A percentile compares a stretch with the other conserved stretches of the same genome.
These are phyloP conservation scores for Tenebrio molitor DNA, from an alignment of 1,140 invertebrate genomes.

Conservation along the genomic window DNA sequence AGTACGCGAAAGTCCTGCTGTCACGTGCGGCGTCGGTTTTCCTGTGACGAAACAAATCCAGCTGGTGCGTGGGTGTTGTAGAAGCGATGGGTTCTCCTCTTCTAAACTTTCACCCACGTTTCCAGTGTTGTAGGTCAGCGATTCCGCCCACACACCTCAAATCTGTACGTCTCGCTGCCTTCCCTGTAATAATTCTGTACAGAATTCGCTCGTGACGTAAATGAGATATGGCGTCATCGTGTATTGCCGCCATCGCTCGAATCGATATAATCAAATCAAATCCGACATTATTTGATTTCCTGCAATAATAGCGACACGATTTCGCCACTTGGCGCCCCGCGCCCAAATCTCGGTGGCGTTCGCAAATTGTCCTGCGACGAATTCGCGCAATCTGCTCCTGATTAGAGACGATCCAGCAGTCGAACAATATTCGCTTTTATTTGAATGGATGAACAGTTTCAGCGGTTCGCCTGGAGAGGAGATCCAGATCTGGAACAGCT, in stretches of 20 bases:
- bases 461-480: conserved; percentile 49
- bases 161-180: conserved; percentile 15
- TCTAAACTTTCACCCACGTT: conserved; percentile 39
- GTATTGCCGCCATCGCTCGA: background rate
- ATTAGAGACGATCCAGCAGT: conserved; percentile 11
- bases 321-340: background rate
- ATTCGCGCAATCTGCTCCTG: conserved; percentile 1
- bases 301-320: background rate
- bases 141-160: conserved; percentile 41
- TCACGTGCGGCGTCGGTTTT: conserved; percentile 33
- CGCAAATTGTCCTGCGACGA: conserved; percentile 7
- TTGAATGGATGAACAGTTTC: conserved; percentile 29
- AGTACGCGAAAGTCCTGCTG: background rate
- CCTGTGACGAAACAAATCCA: conserved; percentile 33
- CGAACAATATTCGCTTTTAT: conserved; percentile 26
- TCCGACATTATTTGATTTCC: conserved; percentile 24
- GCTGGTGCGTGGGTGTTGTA: conserved; percentile 43
- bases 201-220: conserved; percentile 8
- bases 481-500: conserved; percentile 65
- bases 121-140: conserved; percentile 35
- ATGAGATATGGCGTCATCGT: conserved; percentile 3
- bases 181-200: conserved; percentile 1
- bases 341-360: background rate
- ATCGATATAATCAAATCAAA: conserved; percentile 8
- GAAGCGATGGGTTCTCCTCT: conserved; percentile 21